phyloP scores from a whole-genome alignment of 2,113 vertebrate genomes.

The Cavia porcellus region DNA sequence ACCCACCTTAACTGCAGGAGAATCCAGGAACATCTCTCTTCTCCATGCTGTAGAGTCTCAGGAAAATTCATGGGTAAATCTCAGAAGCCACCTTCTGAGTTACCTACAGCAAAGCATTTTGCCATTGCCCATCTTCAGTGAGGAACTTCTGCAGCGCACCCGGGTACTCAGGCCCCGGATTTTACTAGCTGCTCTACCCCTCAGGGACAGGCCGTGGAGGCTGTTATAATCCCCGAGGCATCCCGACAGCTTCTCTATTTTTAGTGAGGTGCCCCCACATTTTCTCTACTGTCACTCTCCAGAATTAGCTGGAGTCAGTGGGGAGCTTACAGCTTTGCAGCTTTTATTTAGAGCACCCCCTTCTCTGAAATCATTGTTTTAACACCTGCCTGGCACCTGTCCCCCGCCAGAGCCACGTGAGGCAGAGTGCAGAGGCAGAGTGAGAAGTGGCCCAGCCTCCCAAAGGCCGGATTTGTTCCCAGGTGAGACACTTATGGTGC shows the following conservation, averaged over 20 bases:
- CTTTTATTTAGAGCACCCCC: background rate
- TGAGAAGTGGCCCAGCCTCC: rapidly evolving
- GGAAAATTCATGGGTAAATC: background rate
- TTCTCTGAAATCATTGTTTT: background rate
- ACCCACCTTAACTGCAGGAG: background rate
- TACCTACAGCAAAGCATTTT: background rate
- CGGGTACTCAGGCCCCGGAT: background rate
- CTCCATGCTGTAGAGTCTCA: background rate
- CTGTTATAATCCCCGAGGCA: background rate
- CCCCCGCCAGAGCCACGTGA: background rate
- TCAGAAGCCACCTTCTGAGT: background rate
- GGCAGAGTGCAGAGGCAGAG: background rate
- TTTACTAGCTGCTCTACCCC: background rate
- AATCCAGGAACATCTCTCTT: background rate
- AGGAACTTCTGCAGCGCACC: background rate
- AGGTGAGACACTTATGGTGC: background rate
- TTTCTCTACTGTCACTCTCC: background rate
- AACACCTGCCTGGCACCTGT: background rate
- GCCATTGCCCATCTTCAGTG: background rate
- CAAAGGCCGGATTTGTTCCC: rapidly evolving
- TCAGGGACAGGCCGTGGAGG: background rate
- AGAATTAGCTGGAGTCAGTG: background rate
- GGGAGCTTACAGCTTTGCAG: background rate
- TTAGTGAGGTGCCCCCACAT: background rate
- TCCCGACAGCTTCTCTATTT: slow-evolving; percentile 39